These are phyloP conservation scores for Drosophila vallismaia DNA, from an alignment of 2,888 invertebrate species.

Conservation along the genomic window DNA sequence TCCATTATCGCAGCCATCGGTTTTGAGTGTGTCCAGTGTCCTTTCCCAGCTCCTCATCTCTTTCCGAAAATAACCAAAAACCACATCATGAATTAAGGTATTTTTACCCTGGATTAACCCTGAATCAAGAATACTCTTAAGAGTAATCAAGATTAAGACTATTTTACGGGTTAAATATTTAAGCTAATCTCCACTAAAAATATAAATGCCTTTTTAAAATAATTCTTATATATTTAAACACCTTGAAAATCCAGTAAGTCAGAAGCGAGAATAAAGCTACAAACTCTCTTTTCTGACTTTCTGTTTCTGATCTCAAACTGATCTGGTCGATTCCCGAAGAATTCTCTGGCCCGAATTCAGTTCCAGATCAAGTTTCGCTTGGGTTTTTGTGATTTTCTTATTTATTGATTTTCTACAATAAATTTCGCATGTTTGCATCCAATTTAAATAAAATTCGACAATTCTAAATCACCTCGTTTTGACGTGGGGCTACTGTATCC, in stretches of 20 bases:
- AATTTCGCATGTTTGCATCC: constrained; percentile 84
- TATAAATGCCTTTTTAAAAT: background rate
- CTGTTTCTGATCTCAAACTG: constrained; percentile 2
- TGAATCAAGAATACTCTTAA: constrained; percentile 19
- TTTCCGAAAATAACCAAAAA: constrained; percentile 9
- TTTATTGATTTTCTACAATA: constrained; percentile 83
- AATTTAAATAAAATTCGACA: constrained; percentile 84
- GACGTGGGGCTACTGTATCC: constrained; percentile 81
- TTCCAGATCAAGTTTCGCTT: constrained; percentile 65
- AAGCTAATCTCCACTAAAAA: no score
- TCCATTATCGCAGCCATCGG: constrained; percentile 67
- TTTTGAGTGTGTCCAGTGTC: constrained; percentile 75
- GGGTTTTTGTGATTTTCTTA: constrained; percentile 75
- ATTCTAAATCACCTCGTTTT: constrained; percentile 84
- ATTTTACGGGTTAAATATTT: no score
- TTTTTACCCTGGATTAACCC: background rate
- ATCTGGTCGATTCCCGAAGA: constrained; percentile 22
- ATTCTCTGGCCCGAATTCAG: background rate
- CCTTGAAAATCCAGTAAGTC: background rate
- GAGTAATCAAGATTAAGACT: background rate
- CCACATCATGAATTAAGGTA: constrained; percentile 7
- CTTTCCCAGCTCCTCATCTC: constrained; percentile 36
- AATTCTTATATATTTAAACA: background rate
- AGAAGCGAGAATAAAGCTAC: constrained; percentile 4
- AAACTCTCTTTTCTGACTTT: constrained; percentile 37